Evolutionary conservation across 2,113 vertebrate genomes (phyloP), one percentile per base, ranked within the genome.

Genomic region (Calyptommatus sinebrachiatus): DNA sequence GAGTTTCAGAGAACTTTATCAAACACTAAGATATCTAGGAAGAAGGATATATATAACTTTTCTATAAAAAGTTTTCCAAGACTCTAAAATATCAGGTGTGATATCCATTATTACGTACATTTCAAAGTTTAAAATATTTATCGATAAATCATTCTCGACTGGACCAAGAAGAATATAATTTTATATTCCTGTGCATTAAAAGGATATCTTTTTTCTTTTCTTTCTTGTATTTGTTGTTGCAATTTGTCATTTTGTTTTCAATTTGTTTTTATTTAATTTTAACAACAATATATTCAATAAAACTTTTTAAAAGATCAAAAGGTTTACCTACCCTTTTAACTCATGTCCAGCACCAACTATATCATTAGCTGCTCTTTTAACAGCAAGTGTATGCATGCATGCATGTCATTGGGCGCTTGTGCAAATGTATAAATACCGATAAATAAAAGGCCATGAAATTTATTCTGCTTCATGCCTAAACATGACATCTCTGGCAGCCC

Each of bases 11-110:
- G 35, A 70, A 70, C 22, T 62, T 68, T 41, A 16, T 57, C 22
- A 28, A 48, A 29, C 1, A 5, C 20, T 87, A 81, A 85, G 79
- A 85, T 86, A 80, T 61, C 46, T 62, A 67, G 79, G 62, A 82
- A 79, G 80, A 79, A 72, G n/a, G 48, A 78, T 87, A 76, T 84
- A 84, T 85, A 75, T 79, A 2, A 4, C 77, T 50, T 50, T 89
- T 84, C 73, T 57, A 83, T 77, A 62, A 62, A 31, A 79, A 9
- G 62, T 81, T 80, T 53, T 20, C 70, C 79, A 62, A n/a, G 73
- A 83, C 9, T 65, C 28, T n/a, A 41, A 4, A 41, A 41, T 41
- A 41, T 41, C 35, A 41, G 35, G 35, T 29, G 6, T 69, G 1
- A 20, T 62, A 62, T 24, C 60, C 60, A 62, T 24, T 62, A 24